Evolutionary conservation across 2,113 vertebrate species (phyloP).

Genomic region (Perca schrenkii): DNA sequence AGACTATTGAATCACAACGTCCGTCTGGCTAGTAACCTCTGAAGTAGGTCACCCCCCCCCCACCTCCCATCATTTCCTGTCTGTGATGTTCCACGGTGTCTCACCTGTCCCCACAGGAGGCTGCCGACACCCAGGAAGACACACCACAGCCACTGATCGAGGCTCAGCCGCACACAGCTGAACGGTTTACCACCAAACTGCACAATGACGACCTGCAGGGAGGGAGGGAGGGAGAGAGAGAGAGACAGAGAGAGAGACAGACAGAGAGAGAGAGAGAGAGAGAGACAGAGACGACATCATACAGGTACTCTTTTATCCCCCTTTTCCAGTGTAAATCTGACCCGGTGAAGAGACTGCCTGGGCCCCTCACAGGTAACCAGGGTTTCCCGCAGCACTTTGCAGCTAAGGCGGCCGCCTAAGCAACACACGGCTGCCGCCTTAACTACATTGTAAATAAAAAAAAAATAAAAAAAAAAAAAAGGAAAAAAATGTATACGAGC

Average conservation of each 20-base stretch:
- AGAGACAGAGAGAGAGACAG: no score
- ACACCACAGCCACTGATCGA: constrained; percentile 98
- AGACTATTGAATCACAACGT: neutral
- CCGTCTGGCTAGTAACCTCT: neutral
- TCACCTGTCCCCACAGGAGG: constrained; percentile 98
- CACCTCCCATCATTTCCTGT: neutral
- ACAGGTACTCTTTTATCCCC: neutral
- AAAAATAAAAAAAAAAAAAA: no score
- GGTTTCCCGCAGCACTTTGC: no score
- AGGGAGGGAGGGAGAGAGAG: no score
- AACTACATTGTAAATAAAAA: no score
- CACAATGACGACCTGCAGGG: constrained; percentile 91
- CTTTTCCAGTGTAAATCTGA: neutral
- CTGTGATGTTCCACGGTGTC: neutral
- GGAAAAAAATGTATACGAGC: no score
- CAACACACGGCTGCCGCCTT: no score
- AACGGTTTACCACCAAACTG: constrained; percentile 98
- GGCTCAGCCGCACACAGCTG: constrained; percentile 92
- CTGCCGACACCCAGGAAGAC: constrained; percentile 94
- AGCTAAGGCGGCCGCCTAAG: no score
- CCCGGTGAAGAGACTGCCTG: neutral
- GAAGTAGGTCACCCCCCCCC: neutral
- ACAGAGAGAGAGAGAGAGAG: no score
- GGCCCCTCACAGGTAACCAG: no score
- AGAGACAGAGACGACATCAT: neutral